Evolutionary conservation across 2,888 invertebrate genomes (phyloP).

Genomic region (Acanthosoma haemorrhoidale): DNA sequence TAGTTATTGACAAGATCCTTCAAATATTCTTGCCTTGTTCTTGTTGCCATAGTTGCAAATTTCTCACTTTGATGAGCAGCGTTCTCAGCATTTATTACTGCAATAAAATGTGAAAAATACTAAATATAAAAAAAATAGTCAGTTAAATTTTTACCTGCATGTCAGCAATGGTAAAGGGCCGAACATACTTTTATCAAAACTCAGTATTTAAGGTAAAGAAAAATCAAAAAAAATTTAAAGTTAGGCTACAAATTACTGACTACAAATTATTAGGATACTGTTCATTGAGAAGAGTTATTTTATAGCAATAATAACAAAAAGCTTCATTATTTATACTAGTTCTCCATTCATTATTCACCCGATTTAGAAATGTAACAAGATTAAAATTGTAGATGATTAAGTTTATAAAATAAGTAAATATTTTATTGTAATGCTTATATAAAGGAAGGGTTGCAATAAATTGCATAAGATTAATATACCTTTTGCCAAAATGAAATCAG

Average conservation of each 20-base stretch:
- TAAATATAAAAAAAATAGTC: not conserved
- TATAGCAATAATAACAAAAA: too few species aligned
- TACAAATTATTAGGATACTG: too few species aligned
- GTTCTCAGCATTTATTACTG: constrained; percentile 91
- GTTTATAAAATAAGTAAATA: not conserved
- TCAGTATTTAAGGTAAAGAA: too few species aligned
- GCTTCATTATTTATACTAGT: too few species aligned
- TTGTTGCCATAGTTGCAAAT: constrained; percentile 93
- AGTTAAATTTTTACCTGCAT: too few species aligned
- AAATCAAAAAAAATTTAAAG: too few species aligned
- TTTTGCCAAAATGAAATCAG: constrained; percentile 92
- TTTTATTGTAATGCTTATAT: constrained; percentile 15
- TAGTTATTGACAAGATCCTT: constrained; percentile 86
- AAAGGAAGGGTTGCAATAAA: too few species aligned
- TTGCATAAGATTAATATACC: constrained; percentile 48
- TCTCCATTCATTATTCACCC: too few species aligned
- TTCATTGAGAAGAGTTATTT: too few species aligned
- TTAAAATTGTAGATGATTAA: not conserved
- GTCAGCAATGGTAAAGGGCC: too few species aligned
- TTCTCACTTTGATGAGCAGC: constrained; percentile 94
- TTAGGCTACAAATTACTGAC: too few species aligned
- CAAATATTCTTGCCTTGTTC: constrained; percentile 90
- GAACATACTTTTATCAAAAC: too few species aligned
- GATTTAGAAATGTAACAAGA: constrained; percentile 4
- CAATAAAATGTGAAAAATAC: constrained; percentile 35